phyloP scores from a whole-genome alignment of 1,140 invertebrate genomes.

The Araneus ventricosus region DNA sequence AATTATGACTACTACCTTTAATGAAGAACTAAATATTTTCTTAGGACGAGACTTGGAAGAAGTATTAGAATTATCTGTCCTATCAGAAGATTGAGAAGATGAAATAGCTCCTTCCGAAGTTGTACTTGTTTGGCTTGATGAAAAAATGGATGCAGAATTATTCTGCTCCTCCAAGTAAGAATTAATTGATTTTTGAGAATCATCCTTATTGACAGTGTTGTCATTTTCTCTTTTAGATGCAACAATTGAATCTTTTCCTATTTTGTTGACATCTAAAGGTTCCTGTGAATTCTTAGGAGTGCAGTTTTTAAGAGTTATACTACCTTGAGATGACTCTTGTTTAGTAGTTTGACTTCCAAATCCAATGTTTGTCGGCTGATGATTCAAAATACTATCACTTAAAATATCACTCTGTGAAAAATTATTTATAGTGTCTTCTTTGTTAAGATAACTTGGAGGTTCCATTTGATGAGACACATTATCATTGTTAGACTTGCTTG shows the following conservation, averaged over 20 bases:
- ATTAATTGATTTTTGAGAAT: neutral
- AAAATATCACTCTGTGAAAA: slow-evolving; percentile 16
- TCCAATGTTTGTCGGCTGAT: slow-evolving; percentile 1
- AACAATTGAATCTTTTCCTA: neutral
- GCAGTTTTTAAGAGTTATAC: neutral
- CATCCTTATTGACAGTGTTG: neutral
- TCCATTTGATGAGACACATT: slow-evolving; percentile 22
- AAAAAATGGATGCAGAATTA: slow-evolving; percentile 11
- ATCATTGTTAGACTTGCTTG: slow-evolving; percentile 1
- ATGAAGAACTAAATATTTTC: slow-evolving; percentile 78
- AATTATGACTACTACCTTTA: slow-evolving; percentile 76
- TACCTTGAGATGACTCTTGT: neutral
- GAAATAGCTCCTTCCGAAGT: slow-evolving; percentile 42
- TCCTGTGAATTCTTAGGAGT: neutral
- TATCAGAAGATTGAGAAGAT: slow-evolving; percentile 65
- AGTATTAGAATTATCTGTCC: slow-evolving; percentile 14
- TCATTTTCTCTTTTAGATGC: neutral
- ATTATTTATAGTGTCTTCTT: neutral
- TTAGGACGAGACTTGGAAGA: slow-evolving; percentile 56
- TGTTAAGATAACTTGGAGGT: neutral
- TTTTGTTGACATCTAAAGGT: neutral
- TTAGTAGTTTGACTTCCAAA: neutral
- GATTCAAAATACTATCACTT: slow-evolving; percentile 32
- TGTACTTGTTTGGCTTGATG: slow-evolving; percentile 23
- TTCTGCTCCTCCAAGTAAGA: neutral